phyloP scores from a whole-genome alignment of 2,797 vertebrate species.

The Amphiprion clarkii region DNA sequence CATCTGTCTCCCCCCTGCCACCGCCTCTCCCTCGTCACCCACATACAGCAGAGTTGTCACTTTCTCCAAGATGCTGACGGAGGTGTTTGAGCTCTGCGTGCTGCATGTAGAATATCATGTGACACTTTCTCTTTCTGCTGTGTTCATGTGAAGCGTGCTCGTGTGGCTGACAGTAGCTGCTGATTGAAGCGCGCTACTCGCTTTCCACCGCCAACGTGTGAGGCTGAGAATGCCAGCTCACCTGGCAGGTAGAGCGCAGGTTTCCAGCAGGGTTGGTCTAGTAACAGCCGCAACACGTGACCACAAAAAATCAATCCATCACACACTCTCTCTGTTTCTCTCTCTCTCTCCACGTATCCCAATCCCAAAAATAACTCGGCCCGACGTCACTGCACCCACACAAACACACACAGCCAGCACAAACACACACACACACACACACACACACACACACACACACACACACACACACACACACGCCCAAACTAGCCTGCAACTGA shows the following conservation, averaged over 20 bases:
- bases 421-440: conserved; percentile 45
- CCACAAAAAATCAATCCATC: conserved; percentile 75
- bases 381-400: conserved; percentile 60
- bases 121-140: conserved; percentile 26
- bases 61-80: conserved; percentile 73
- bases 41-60: conserved; percentile 69
- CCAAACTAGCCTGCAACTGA: conserved; percentile 65
- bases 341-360: conserved; percentile 64
- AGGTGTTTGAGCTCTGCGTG: conserved; percentile 7
- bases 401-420: background rate
- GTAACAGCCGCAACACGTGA: conserved; percentile 72
- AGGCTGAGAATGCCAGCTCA: conserved; percentile 40
- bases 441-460: conserved; percentile 27
- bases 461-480: conserved; percentile 42
- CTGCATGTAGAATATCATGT: conserved; percentile 30
- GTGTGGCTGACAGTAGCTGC: conserved; percentile 20
- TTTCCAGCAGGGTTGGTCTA: conserved; percentile 64
- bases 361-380: conserved; percentile 73
- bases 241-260: conserved; percentile 58
- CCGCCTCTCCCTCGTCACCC: conserved; percentile 56
- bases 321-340: conserved; percentile 55
- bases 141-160: conserved; percentile 29
- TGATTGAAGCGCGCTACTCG: conserved; percentile 38
- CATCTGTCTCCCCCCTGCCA: conserved; percentile 44
- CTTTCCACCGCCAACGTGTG: conserved; percentile 23